Conservation (phyloP, 2,113 vertebrate species). For the Menidia beryllina region DNA sequence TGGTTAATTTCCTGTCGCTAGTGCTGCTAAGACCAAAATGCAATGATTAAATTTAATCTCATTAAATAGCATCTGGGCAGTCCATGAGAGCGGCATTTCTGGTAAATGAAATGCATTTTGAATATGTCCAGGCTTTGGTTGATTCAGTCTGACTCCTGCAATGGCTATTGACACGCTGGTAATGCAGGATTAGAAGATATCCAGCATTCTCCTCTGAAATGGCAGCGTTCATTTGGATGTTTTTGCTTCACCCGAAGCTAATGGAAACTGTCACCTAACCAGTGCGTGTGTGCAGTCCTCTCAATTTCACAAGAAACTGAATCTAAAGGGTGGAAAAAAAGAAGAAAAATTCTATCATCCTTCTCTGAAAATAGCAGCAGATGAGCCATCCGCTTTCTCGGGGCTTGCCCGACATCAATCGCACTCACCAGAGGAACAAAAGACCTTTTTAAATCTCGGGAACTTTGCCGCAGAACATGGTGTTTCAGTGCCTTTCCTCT, state of each 20-base stretch:
- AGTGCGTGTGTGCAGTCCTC: constrained; percentile 17
- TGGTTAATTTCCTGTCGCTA: constrained; percentile 61
- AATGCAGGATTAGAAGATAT: constrained; percentile 11
- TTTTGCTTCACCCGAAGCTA: constrained; percentile 16
- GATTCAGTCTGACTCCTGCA: constrained; percentile 51
- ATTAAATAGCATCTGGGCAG: constrained; percentile 44
- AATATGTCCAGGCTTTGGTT: constrained; percentile 58
- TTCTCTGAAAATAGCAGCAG: constrained; percentile 29
- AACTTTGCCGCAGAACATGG: constrained; percentile 61
- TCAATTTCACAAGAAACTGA: constrained; percentile 37
- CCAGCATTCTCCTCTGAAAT: constrained; percentile 4
- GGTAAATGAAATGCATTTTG: constrained; percentile 51
- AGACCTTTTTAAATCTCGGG: constrained; percentile 62
- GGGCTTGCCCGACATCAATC: constrained; percentile 62
- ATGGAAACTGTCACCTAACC: constrained; percentile 37
- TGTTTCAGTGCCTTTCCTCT: constrained; percentile 56
- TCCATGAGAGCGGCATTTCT: constrained; percentile 43
- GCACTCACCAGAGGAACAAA: constrained; percentile 59
- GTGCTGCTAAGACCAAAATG: constrained; percentile 30
- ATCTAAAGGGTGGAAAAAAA: background rate
- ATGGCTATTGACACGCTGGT: constrained; percentile 37
- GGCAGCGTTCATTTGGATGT: constrained; percentile 10
- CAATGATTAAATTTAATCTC: constrained; percentile 55
- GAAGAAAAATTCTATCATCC: constrained; percentile 30
- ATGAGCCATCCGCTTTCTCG: constrained; percentile 27